Base-by-base conservation (phyloP, 2,888 invertebrate genomes). In the Chironomus tentans region DNA sequence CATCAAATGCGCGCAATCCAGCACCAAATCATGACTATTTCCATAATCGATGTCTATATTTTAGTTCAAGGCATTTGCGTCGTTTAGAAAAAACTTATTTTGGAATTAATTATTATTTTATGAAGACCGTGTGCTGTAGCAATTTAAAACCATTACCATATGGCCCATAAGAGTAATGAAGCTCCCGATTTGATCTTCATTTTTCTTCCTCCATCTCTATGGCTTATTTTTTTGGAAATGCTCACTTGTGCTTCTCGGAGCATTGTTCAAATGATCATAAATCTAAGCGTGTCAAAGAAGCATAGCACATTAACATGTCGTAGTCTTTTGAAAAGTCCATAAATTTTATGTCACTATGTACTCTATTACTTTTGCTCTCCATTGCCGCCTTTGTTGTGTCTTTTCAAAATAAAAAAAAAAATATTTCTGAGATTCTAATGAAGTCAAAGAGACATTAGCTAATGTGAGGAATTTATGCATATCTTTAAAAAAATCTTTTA, bases 221-320 rank as follows among this genome's bases (percentile, higher is more conserved):
- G 7, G 10, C 10, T 10, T 3, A 2, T 3, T 24, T 3, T 38
- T 38, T 38, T 38, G 38, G 38, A 38, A 10, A 38, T 38, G n/a
- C 7, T 56, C 56, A 18, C 56, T 56, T 15, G n/a, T 18, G 56
- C 18, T 56, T n/a, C 56, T 18, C 38, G 10, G 10, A 56, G 56
- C 18, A 73, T 73, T 73, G 62, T 73, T 73, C 5, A 5, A 21
- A 18, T 4, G 62, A 73, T 73, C 72, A 73, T 73, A 73, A 73
- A 73, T 73, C 72, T 62, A 28, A 28, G 72, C 72, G 62, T 38
- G 72, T 56, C 72, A 62, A 62, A 28, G 61, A 71, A 56, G 56
- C 56, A n/a, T 15, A 56, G 18, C 56, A 56, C 56, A 56, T 56
- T 56, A 56, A 56, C 56, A 56, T 56, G 56, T 56, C 56, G 15